Evolutionary conservation across 2,113 vertebrate genomes (phyloP), one percentile per base, ranked within the genome.

Genomic region (Grallaria varia): DNA sequence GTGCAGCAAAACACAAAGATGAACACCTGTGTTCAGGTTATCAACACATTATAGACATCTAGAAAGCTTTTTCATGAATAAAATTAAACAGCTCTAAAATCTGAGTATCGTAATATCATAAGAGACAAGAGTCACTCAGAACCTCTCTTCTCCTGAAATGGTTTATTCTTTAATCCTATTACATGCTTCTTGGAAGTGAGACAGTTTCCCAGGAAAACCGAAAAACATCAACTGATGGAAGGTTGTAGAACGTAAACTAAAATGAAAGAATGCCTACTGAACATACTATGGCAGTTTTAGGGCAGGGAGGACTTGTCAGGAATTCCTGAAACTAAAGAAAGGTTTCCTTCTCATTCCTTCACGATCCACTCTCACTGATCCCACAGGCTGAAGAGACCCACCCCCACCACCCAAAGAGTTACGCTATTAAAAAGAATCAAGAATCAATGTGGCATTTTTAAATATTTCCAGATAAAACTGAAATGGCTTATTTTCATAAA

Each of bases 381-480:
- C 22, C 52, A 84, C 71, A 63, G 14, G 27, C 0, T 59, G 27
- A 82, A 47, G 64, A 93, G 37, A 45, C 60, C 10, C 23, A 71
- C 5, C 7, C 6, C 3, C 12, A 24, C 3, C 3, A 7, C 4
- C 8, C 7, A 30, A 77, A 67, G 0, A 79, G 10, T 31, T 64
- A 20, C 0, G 3, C 42, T 82, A 64, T 20, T 45, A 75, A 89
- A 80, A 81, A 78, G 12, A 87, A 79, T n/a, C 18, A 50, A 50
- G 22, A 72, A 52, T 35, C 40, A 63, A 39, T 45, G 19, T 13
- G 37, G 7, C 14, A 69, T 78, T 91, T 87, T 68, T 64, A 15
- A 75, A 6, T 67, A 68, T 75, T 79, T 84, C 37, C 10, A 78
- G 71, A 66, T n/a, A 60, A 93, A 88, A 68, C 12, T 23, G 2